These are phyloP conservation scores for Cyprinodon brontotheroides DNA, from an alignment of 2,113 vertebrate genomes.

Conservation along the genomic window DNA sequence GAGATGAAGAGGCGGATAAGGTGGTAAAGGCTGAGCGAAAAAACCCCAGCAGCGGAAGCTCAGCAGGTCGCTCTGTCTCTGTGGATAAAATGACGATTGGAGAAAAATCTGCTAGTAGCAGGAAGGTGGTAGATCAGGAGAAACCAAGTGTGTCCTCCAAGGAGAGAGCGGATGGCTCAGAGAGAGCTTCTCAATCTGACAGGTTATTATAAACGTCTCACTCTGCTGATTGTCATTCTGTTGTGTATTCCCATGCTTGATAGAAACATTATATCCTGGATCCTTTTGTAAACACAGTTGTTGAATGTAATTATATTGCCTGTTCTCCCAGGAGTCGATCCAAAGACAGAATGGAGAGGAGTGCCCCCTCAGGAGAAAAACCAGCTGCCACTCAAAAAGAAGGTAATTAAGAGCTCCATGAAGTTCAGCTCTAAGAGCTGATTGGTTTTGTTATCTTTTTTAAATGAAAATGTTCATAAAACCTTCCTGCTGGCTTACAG, in stretches of 20 bases:
- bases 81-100: conserved; percentile 73
- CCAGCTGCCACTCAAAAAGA: conserved; percentile 66
- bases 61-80: conserved; percentile 60
- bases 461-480: conserved; percentile 35
- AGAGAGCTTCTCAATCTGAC: conserved; percentile 51
- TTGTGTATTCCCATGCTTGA: neutral
- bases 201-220: conserved; percentile 44
- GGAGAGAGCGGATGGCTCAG: conserved; percentile 49
- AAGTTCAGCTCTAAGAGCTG: conserved; percentile 5
- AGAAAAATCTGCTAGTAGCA: conserved; percentile 58
- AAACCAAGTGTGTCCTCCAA: conserved; percentile 50
- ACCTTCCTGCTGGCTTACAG: conserved; percentile 1
- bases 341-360: conserved; percentile 68
- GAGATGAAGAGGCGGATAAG: conserved; percentile 44
- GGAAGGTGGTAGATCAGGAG: conserved; percentile 44
- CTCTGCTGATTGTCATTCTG: conserved; percentile 7
- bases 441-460: conserved; percentile 37
- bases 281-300: conserved; percentile 46
- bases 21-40: conserved; percentile 34
- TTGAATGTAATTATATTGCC: conserved; percentile 54
- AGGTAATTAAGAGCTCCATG: conserved; percentile 57
- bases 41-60: conserved; percentile 29
- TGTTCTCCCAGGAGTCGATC: conserved; percentile 63
- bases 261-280: neutral
- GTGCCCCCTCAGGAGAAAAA: conserved; percentile 64